These are phyloP conservation scores for Calypte anna DNA, from an alignment of 2,113 vertebrate species.

Conservation along the genomic window DNA sequence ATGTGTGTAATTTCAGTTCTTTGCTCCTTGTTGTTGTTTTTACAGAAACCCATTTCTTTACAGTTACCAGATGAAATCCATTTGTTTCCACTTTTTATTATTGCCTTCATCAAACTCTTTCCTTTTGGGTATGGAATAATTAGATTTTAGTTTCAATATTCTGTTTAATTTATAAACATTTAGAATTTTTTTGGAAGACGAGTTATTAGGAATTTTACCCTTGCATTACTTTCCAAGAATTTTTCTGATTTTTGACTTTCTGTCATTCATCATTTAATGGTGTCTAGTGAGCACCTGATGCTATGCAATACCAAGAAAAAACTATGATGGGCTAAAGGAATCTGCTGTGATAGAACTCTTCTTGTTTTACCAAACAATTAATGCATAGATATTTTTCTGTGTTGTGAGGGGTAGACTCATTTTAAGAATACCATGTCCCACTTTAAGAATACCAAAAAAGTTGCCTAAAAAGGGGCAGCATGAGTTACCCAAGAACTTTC, in stretches of 20 bases:
- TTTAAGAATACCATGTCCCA: background rate
- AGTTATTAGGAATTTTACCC: slow-evolving; percentile 41
- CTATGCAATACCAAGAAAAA: background rate
- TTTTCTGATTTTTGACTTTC: background rate
- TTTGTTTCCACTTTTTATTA: background rate
- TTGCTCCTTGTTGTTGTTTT: background rate
- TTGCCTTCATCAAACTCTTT: background rate
- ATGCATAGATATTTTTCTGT: background rate
- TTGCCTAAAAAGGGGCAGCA: background rate
- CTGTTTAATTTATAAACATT: background rate
- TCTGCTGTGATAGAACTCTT: background rate
- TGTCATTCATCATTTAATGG: background rate
- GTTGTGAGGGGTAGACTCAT: background rate
- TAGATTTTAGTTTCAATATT: background rate
- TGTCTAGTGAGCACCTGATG: background rate
- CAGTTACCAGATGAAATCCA: background rate
- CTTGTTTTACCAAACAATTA: background rate
- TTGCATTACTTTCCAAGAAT: background rate
- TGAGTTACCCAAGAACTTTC: background rate
- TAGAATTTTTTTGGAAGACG: background rate
- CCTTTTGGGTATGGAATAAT: background rate
- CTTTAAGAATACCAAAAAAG: background rate
- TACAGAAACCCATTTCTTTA: background rate
- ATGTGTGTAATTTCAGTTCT: background rate
- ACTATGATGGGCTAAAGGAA: background rate